These are phyloP conservation scores for Nezara viridula DNA, from an alignment of 2,888 invertebrate genomes.

Conservation along the genomic window DNA sequence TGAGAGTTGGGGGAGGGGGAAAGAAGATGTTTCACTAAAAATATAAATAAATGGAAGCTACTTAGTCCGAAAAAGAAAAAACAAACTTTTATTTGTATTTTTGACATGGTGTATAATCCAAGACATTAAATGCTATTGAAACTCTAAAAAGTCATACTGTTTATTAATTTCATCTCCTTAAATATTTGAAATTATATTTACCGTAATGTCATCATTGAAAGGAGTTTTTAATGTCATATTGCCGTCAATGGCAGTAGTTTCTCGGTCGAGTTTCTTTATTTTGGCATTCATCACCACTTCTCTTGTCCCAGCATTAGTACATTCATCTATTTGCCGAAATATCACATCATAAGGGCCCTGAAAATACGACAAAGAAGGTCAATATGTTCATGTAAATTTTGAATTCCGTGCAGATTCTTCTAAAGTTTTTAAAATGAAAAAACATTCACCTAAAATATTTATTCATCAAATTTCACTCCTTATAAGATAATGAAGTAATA, in stretches of 20 bases:
- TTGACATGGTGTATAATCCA: no score
- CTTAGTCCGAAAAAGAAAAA: no score
- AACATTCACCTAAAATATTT: not conserved
- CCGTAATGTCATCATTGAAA: not conserved
- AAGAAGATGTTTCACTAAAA: no score
- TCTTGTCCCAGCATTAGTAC: not conserved
- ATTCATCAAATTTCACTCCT: not conserved
- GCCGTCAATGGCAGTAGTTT: not conserved
- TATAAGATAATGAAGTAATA: not conserved
- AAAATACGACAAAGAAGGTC: not conserved
- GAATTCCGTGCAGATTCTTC: no score
- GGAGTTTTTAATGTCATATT: not conserved
- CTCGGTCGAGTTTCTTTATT: conserved; percentile 5
- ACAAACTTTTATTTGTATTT: no score
- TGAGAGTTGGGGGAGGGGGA: no score
- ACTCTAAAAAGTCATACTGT: no score
- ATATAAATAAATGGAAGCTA: no score
- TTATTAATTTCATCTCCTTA: no score
- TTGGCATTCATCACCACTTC: not conserved
- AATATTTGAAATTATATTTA: not conserved
- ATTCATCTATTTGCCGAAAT: not conserved
- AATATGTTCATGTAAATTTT: no score
- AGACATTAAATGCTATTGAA: no score
- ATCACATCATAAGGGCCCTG: conserved; percentile 23
- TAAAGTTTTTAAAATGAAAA: not conserved